These are phyloP conservation scores for Thyatira batis DNA, from an alignment of 2,888 invertebrate genomes.

Conservation along the genomic window DNA sequence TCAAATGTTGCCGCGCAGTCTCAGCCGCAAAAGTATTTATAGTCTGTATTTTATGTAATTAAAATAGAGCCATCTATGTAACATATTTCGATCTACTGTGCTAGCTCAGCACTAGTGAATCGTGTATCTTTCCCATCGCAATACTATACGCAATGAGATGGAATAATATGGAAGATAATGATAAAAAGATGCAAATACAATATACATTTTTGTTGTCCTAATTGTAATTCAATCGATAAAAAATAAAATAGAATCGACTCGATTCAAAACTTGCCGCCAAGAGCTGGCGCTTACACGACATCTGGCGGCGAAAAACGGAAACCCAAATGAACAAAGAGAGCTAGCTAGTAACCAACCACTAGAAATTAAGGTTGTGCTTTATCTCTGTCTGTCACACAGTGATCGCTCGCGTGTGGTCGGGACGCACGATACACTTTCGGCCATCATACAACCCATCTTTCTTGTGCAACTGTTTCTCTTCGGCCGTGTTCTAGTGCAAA, in stretches of 20 bases:
- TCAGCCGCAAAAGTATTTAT: not conserved
- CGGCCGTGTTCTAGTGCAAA: conserved; percentile 80
- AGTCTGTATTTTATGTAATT: not conserved
- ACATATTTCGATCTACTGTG: not conserved
- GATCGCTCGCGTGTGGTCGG: conserved; percentile 50
- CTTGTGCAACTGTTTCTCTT: conserved; percentile 82
- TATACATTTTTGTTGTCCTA: not conserved
- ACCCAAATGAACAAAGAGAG: conserved; percentile 76
- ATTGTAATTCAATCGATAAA: not conserved
- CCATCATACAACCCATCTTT: conserved; percentile 79
- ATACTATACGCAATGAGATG: too few species aligned
- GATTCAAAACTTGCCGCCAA: conserved; percentile 36
- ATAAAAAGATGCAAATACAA: too few species aligned
- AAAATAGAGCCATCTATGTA: not conserved
- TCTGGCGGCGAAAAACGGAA: conserved; percentile 52
- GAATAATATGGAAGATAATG: too few species aligned
- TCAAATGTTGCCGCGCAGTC: not conserved
- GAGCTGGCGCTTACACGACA: conserved; percentile 39
- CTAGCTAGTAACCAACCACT: conserved; percentile 64
- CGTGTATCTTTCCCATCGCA: too few species aligned
- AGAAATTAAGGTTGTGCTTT: conserved; percentile 77
- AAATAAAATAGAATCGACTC: conserved; percentile 1
- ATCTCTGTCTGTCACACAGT: conserved; percentile 59
- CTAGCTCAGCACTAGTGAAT: too few species aligned
- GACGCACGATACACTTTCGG: conserved; percentile 68